Evolutionary conservation across 1,140 invertebrate genomes (phyloP).

Genomic region (Diachasmimorpha longicaudata): DNA sequence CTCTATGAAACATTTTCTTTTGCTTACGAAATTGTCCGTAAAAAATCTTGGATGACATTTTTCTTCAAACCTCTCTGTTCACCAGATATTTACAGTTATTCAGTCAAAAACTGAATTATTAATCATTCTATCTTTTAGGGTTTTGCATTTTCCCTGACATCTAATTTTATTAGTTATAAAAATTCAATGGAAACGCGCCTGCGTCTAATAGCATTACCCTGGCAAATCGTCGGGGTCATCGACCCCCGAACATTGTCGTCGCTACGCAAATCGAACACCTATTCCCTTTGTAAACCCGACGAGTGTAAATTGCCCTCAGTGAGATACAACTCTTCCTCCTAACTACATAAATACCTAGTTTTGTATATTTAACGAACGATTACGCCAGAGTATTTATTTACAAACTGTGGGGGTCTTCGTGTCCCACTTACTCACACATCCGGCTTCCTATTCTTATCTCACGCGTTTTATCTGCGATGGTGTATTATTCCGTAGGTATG

Average conservation of each 20-base stretch:
- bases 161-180: no score
- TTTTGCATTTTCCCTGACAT: no score
- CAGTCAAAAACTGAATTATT: no score
- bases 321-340: background rate
- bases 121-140: no score
- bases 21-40: background rate
- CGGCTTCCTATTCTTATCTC: background rate
- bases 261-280: no score
- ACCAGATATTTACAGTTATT: no score
- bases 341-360: background rate
- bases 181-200: no score
- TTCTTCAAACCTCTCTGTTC: background rate
- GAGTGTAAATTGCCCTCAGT: background rate
- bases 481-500: background rate
- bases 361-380: background rate
- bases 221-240: no score
- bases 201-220: no score
- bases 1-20: background rate
- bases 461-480: background rate
- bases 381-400: background rate
- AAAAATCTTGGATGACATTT: background rate
- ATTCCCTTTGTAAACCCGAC: no score
- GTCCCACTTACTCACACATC: background rate
- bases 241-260: no score
- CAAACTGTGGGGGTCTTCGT: background rate